Conservation (phyloP, 2,888 invertebrate species). For the Polymixis flavicincta region DNA sequence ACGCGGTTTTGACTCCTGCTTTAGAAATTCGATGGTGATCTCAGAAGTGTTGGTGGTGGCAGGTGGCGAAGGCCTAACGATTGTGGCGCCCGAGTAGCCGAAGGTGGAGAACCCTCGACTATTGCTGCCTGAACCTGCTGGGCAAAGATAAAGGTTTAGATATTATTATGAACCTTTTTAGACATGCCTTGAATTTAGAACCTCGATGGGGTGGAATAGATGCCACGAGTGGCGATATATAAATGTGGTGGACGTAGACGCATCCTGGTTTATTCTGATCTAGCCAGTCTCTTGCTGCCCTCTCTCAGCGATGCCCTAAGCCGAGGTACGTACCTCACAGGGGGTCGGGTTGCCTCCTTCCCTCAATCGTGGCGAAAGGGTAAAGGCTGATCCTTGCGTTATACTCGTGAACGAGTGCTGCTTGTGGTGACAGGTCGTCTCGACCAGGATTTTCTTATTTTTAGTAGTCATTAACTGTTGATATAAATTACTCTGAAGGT, state of each 20-base stretch:
- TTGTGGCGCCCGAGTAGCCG: conserved; percentile 87
- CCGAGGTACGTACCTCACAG: background rate
- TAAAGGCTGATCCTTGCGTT: too few relatives aligned
- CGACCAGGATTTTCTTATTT: too few relatives aligned
- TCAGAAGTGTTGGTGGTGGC: conserved; percentile 82
- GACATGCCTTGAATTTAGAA: background rate
- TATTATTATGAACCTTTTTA: conserved; percentile 18
- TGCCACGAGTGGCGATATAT: background rate
- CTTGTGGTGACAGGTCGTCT: too few relatives aligned
- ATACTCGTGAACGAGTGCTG: too few relatives aligned
- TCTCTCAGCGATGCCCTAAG: background rate
- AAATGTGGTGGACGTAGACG: background rate
- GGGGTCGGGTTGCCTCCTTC: too few relatives aligned
- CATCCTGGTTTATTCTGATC: background rate
- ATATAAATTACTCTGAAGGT: too few relatives aligned
- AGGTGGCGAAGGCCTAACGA: conserved; percentile 83
- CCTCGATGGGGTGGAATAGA: background rate
- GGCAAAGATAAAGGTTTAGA: conserved; percentile 4
- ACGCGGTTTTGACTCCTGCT: conserved; percentile 80
- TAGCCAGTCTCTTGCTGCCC: background rate
- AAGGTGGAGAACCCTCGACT: conserved; percentile 87
- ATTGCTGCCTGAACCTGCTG: conserved; percentile 80
- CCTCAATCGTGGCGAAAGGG: too few relatives aligned
- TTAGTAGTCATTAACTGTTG: too few relatives aligned
- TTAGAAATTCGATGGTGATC: conserved; percentile 84